Conservation (phyloP, 2,113 vertebrate species). For the Euleptes europaea region DNA sequence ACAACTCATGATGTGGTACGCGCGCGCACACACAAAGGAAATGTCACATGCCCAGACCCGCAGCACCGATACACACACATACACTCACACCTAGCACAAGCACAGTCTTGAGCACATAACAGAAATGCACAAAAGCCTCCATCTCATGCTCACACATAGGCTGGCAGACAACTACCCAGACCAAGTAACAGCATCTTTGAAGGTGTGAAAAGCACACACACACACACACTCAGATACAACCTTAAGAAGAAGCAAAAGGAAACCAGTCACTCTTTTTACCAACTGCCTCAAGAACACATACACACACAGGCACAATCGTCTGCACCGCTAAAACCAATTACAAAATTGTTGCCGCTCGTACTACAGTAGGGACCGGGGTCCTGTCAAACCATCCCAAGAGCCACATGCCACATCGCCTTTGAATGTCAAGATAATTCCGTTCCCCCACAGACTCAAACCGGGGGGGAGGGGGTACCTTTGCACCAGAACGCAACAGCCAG, state of each 20-base stretch:
- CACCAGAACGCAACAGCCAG: neutral
- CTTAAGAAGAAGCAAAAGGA: neutral
- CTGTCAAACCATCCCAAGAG: neutral
- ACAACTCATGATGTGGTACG: conserved; percentile 10
- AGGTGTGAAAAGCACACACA: neutral
- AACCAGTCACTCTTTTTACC: neutral
- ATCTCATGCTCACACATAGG: neutral
- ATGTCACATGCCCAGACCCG: conserved; percentile 24
- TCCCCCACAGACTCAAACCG: neutral
- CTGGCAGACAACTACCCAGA: neutral
- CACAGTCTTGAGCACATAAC: neutral
- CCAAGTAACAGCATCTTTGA: neutral
- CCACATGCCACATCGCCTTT: neutral
- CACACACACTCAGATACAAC: neutral
- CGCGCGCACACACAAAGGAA: conserved; percentile 15
- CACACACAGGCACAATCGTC: neutral
- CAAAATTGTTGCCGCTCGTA: neutral
- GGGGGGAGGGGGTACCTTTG: neutral
- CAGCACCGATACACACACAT: neutral
- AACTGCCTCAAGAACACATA: neutral
- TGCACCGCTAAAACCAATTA: neutral
- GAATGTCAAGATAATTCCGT: neutral
- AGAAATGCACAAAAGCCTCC: neutral
- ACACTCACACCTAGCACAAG: neutral
- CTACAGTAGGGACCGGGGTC: neutral